These are phyloP conservation scores for Crax fasciolata DNA, from an alignment of 2,797 vertebrate species.

Conservation along the genomic window DNA sequence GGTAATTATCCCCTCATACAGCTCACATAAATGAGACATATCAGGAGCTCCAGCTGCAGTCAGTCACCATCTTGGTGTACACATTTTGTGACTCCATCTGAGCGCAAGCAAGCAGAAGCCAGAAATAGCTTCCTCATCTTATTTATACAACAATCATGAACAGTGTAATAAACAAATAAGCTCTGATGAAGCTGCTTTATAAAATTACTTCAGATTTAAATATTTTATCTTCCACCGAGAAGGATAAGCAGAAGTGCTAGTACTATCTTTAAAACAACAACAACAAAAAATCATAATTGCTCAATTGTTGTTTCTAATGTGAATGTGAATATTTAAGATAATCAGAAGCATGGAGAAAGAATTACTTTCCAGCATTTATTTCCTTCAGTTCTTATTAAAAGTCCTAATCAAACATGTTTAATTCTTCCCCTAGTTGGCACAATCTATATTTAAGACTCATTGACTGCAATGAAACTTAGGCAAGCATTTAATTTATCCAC, in stretches of 20 bases:
- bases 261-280: constrained; percentile 19
- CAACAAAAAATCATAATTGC: neutral
- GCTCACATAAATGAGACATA: constrained; percentile 12
- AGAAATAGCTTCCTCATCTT: constrained; percentile 60
- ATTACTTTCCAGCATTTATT: neutral
- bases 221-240: constrained; percentile 37
- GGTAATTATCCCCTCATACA: constrained; percentile 20
- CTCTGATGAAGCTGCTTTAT: constrained; percentile 66
- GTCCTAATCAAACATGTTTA: neutral
- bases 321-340: neutral
- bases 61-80: constrained; percentile 19
- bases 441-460: neutral
- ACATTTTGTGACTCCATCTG: constrained; percentile 8
- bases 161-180: constrained; percentile 70
- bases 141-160: constrained; percentile 71
- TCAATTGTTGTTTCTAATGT: neutral
- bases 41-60: constrained; percentile 44
- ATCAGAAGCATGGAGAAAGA: neutral
- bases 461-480: neutral
- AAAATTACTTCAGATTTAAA: constrained; percentile 66
- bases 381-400: neutral
- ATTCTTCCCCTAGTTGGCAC: neutral
- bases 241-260: constrained; percentile 36
- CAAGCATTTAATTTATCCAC: neutral
- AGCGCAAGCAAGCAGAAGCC: constrained; percentile 41